Conservation (phyloP, 2,113 vertebrate genomes). For the Connochaetes taurinus region DNA sequence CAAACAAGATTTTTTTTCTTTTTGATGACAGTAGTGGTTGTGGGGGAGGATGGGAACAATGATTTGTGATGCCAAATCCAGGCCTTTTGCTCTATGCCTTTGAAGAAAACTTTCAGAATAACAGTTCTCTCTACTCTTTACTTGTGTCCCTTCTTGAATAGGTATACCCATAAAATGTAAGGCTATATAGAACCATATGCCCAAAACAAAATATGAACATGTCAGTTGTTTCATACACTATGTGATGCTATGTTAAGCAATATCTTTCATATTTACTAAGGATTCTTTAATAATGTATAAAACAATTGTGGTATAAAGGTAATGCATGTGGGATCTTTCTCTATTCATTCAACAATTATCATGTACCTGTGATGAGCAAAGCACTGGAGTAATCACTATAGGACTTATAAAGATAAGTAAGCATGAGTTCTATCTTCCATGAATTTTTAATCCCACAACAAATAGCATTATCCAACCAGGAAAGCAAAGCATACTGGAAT, state of each 20-base stretch:
- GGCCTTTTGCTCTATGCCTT: neutral
- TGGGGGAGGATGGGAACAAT: neutral
- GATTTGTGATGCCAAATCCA: neutral
- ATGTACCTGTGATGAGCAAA: neutral
- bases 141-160: neutral
- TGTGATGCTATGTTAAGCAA: neutral
- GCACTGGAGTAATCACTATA: neutral
- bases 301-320: neutral
- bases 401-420: neutral
- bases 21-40: neutral
- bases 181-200: neutral
- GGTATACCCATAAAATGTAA: neutral
- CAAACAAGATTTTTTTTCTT: neutral
- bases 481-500: neutral
- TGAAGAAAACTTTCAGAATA: neutral
- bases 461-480: neutral
- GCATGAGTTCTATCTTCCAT: neutral
- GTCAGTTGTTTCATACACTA: neutral
- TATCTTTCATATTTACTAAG: neutral
- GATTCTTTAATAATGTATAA: neutral
- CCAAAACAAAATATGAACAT: neutral
- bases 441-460: neutral
- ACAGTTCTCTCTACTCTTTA: neutral
- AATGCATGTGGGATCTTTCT: neutral
- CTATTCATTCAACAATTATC: neutral